phyloP scores from a whole-genome alignment of 2,797 vertebrate genomes.

The Natrix natrix region DNA sequence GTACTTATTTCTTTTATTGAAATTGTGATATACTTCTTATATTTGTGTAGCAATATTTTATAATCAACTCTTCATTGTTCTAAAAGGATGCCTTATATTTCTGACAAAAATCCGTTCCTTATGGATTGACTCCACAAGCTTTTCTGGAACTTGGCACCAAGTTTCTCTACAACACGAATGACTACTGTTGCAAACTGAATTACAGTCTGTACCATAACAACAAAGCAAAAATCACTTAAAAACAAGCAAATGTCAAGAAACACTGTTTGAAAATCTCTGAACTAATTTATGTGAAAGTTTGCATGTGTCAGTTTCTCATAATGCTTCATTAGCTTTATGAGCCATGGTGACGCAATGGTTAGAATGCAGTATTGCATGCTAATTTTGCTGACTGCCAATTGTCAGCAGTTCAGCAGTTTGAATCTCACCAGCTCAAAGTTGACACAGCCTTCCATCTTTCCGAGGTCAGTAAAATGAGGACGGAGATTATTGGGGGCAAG shows the following conservation, averaged over 20 bases:
- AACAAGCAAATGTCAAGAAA: neutral
- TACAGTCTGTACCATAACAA: neutral
- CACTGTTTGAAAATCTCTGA: neutral
- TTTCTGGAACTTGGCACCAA: neutral
- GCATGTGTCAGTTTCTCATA: neutral
- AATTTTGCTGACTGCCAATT: no score
- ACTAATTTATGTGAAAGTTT: neutral
- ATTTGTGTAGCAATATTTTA: neutral
- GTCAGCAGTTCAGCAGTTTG: no score
- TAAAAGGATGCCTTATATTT: neutral
- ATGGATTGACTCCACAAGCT: neutral
- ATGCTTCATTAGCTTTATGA: neutral
- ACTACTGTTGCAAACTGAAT: neutral
- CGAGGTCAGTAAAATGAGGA: no score
- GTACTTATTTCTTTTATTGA: neutral
- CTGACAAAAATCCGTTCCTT: no score
- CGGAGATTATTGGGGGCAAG: no score
- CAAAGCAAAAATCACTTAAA: neutral
- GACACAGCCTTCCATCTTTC: no score
- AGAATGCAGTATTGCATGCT: no score
- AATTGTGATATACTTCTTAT: neutral
- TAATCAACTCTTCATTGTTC: neutral
- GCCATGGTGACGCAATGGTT: no score
- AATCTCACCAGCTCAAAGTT: no score
- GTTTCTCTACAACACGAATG: neutral